Evolutionary conservation across 2,113 vertebrate genomes (phyloP).

Genomic region (Ancistrus triradiatus): DNA sequence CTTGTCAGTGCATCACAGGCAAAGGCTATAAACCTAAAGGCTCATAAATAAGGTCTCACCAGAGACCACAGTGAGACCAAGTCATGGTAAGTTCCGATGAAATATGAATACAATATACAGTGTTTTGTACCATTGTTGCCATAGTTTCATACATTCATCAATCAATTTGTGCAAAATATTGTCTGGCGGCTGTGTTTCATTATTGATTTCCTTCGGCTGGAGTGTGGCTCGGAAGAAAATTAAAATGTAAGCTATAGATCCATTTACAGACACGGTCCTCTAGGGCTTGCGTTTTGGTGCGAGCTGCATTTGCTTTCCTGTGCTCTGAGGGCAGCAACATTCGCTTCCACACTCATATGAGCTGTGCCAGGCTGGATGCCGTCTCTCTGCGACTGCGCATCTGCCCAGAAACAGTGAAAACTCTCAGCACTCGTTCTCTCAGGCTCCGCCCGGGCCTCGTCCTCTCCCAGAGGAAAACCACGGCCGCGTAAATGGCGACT

Average conservation of each 20-base stretch:
- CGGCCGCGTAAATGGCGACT: conserved; percentile 74
- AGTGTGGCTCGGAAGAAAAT: neutral
- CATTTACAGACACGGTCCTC: neutral
- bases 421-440: conserved; percentile 61
- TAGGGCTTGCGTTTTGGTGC: neutral
- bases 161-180: conserved; percentile 31
- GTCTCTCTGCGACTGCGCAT: conserved; percentile 75
- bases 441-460: conserved; percentile 58
- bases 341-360: conserved; percentile 70
- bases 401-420: conserved; percentile 88
- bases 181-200: conserved; percentile 5
- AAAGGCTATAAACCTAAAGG: conserved; percentile 10
- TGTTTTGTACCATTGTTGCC: conserved; percentile 9
- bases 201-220: neutral
- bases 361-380: conserved; percentile 87
- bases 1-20: neutral
- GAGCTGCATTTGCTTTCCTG: neutral
- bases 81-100: neutral
- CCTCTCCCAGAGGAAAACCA: conserved; percentile 60
- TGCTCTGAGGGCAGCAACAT: neutral
- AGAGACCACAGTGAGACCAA: conserved; percentile 10
- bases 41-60: neutral
- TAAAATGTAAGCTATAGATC: too few relatives aligned
- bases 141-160: conserved; percentile 28
- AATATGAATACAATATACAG: conserved; percentile 3